phyloP scores from a whole-genome alignment of 2,113 vertebrate genomes.

The Urocolius indicus region DNA sequence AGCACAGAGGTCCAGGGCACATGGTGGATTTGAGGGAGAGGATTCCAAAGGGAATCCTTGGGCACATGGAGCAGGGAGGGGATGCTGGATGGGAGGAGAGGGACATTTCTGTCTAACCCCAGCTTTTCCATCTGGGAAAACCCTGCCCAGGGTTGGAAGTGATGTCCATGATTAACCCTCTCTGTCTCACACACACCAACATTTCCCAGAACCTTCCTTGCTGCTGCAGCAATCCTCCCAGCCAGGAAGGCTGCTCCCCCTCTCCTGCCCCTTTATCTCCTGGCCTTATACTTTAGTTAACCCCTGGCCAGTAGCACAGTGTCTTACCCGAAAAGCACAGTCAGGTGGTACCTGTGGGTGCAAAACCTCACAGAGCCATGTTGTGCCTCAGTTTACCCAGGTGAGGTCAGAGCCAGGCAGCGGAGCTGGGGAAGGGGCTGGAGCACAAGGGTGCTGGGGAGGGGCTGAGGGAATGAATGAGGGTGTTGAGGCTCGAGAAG shows the following conservation, averaged over 20 bases:
- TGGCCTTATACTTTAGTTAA: too few species aligned
- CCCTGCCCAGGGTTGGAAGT: background rate
- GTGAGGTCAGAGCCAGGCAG: fast-evolving
- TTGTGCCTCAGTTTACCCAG: background rate
- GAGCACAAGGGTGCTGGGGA: too few species aligned
- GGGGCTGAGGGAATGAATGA: too few species aligned
- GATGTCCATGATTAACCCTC: background rate
- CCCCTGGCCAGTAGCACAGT: background rate
- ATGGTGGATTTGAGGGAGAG: background rate
- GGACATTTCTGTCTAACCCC: background rate
- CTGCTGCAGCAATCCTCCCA: background rate
- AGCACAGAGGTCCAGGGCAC: fast-evolving
- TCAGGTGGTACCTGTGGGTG: fast-evolving
- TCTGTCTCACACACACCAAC: background rate
- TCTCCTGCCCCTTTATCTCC: background rate
- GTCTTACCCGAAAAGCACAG: background rate
- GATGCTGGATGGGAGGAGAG: background rate
- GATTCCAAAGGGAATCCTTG: background rate
- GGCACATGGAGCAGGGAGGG: background rate
- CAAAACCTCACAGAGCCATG: background rate
- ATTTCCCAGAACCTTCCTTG: background rate
- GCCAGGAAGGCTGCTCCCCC: background rate
- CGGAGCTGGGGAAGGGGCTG: too few species aligned
- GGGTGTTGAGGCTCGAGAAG: too few species aligned
- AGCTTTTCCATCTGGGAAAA: background rate